Base-by-base conservation (phyloP, 2,113 vertebrate species). In the Hydrochoerus hydrochaeris region DNA sequence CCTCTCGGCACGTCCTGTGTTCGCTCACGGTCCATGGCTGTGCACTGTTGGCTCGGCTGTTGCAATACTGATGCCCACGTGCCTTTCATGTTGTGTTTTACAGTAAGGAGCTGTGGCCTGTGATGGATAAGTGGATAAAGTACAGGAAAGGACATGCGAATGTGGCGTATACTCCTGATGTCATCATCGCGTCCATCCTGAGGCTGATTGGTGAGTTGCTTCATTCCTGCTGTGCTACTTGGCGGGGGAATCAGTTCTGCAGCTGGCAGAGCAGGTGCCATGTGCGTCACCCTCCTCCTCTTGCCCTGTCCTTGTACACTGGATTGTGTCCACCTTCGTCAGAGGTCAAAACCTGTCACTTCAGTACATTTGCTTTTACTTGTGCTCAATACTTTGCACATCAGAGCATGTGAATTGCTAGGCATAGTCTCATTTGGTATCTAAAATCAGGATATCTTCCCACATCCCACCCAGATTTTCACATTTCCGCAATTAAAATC, bases 91-190 rank as follows among this genome's bases (percentile, higher is more conserved):
- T 82, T 69, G n/a, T 92, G 5, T 71, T 90, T 85, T 88, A 1
- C 95, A 99, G 99, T 62, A 99, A 99, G 97, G 99, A 99, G 85
- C 98, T 99, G 92, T 99, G 99, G 99, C 99, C 99, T 41, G 96
- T 99, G 4, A 99, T 99, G 99, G 99, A 99, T 97, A 98, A 98
- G 19, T 99, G 99, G 99, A 98, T 99, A 94, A 98, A 98, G 30
- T 99, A 99, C 85, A 98, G 99, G 83, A 99, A 99, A 97, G 98
- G 98, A 1, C 97, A 95, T 73, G 97, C 96, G 71, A 99, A 98
- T 83, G 67, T 44, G 67, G 95, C 97, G 0, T 97, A 98, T 0
- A n/a, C 99, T 94, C 98, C 98, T 7, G 99, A 99, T 80, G 95
- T 98, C 49, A 98, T 99, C 11, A 96, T 99, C 5, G 99, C 99